Percentiles rank a stretch among this genome's conserved stretches.
Evolutionary conservation across 2,888 invertebrate species (phyloP).

Genomic region (Teleiodes luculella): DNA sequence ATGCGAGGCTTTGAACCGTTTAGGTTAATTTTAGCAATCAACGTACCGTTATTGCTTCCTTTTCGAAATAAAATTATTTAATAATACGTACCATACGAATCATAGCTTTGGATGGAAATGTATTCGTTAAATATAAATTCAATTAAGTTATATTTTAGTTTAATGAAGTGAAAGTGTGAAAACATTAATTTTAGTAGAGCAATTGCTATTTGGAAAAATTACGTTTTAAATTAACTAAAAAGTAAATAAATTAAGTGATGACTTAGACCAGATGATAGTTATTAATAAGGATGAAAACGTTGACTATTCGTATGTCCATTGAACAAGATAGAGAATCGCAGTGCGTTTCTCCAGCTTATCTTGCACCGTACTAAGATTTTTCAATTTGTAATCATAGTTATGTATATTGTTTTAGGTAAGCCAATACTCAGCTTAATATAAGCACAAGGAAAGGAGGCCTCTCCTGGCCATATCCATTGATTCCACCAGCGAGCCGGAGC

Average conservation of each 20-base stretch:
- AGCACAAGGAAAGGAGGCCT: too few species aligned
- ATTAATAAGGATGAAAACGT: too few species aligned
- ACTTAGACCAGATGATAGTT: too few species aligned
- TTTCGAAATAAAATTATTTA: background rate
- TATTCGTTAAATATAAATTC: background rate
- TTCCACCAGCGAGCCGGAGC: background rate
- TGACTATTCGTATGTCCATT: too few species aligned
- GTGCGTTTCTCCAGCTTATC: too few species aligned
- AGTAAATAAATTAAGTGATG: too few species aligned
- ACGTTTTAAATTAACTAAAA: too few species aligned
- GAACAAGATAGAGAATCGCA: too few species aligned
- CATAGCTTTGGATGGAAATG: background rate
- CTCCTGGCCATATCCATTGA: background rate
- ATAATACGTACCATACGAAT: background rate
- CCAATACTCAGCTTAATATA: too few species aligned
- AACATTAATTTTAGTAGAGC: background rate
- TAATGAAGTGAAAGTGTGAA: background rate
- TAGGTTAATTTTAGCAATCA: background rate
- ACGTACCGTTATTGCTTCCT: background rate
- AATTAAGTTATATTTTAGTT: background rate
- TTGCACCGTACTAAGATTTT: too few species aligned
- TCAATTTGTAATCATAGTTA: too few species aligned
- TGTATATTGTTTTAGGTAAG: too few species aligned
- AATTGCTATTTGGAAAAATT: background rate
- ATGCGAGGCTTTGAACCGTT: background rate